Percentiles rank a stretch among this genome's conserved stretches.
Evolutionary conservation across 1,140 invertebrate species (phyloP).

Genomic region (Heliconius melpomene): DNA sequence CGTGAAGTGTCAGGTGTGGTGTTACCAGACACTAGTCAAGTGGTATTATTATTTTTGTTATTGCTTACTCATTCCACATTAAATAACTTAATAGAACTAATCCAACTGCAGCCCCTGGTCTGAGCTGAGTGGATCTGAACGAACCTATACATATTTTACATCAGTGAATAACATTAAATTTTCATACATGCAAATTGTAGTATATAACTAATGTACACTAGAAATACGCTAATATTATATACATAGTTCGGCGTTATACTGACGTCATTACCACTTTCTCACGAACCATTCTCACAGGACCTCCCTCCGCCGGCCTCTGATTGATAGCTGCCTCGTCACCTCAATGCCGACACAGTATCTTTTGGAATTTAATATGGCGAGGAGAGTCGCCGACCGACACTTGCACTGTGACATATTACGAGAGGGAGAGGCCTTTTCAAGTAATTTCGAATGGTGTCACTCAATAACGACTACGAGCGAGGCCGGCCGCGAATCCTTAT

Average conservation of each 20-base stretch:
- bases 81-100: no score
- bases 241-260: slow-evolving; percentile 3
- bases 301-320: background rate
- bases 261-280: slow-evolving; percentile 33
- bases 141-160: no score
- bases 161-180: no score
- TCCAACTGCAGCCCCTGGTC: no score
- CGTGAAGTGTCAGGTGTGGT: background rate
- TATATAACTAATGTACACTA: no score
- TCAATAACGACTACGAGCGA: background rate
- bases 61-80: no score
- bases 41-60: background rate
- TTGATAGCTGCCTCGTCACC: slow-evolving; percentile 26
- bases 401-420: slow-evolving; percentile 6
- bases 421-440: background rate
- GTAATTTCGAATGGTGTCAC: slow-evolving; percentile 10
- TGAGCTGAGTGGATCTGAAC: no score
- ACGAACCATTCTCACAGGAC: background rate
- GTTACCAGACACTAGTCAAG: background rate
- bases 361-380: slow-evolving; percentile 32
- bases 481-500: background rate
- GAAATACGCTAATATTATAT: background rate
- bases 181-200: no score
- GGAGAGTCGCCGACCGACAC: slow-evolving; percentile 19
- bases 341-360: slow-evolving; percentile 24